Conservation (phyloP, 2,888 invertebrate species). For the Drosophila cognata region DNA sequence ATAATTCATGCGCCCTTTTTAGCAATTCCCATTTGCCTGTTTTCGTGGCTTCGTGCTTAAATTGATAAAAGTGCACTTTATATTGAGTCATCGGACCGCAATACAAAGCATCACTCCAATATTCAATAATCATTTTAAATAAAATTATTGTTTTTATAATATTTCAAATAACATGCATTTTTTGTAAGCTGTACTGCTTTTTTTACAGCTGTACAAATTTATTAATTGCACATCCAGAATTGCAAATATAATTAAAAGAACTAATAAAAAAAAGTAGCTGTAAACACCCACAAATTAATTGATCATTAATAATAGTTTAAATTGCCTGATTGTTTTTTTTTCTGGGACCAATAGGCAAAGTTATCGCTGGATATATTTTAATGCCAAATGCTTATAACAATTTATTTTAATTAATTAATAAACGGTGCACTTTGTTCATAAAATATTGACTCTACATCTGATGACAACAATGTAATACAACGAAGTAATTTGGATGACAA, state of each 20-base stretch:
- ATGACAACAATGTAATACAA: background rate
- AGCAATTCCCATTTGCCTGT: conserved; percentile 43
- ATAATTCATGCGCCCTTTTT: conserved; percentile 74
- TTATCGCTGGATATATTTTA: background rate
- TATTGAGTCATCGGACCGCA: conserved; percentile 32
- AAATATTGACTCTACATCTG: background rate
- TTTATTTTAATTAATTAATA: conserved; percentile 15
- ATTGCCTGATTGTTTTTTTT: conserved; percentile 25
- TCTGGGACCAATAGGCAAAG: too few species aligned
- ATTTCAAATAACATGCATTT: conserved; percentile 27
- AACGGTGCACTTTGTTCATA: background rate
- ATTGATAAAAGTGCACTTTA: conserved; percentile 44
- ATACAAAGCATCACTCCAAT: conserved; percentile 27
- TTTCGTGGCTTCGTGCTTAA: conserved; percentile 12
- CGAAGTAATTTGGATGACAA: too few species aligned
- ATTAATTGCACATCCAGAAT: conserved; percentile 17
- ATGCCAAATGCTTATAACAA: background rate
- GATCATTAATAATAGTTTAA: conserved; percentile 62
- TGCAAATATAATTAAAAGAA: background rate
- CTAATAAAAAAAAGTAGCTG: background rate
- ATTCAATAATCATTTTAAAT: conserved; percentile 40
- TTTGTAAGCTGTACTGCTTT: too few species aligned
- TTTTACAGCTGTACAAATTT: conserved; percentile 13
- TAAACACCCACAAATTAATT: conserved; percentile 55
- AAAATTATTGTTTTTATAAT: conserved; percentile 30